A percentile compares a stretch with the other conserved stretches of the same genome.
Evolutionary conservation across 2,888 invertebrate genomes (phyloP).

Genomic region (Cerastis rubricosa): DNA sequence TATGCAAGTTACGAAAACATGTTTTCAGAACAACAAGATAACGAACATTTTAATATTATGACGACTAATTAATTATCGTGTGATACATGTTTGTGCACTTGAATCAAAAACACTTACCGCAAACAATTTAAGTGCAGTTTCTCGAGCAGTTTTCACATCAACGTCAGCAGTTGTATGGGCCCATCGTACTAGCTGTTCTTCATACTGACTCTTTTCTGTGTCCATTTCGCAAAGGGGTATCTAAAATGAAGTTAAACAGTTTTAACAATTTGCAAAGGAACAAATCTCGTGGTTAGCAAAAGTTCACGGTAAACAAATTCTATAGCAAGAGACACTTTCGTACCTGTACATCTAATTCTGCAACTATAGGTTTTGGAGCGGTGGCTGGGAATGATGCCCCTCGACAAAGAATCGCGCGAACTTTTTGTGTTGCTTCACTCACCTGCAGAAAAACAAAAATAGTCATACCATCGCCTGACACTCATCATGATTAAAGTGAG

Average conservation of each 20-base stretch:
- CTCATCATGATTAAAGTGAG: not conserved
- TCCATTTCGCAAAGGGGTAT: slow-evolving; percentile 94
- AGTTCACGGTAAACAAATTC: not conserved
- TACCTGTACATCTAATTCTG: slow-evolving; percentile 93
- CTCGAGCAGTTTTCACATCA: slow-evolving; percentile 93
- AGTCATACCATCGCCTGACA: not conserved
- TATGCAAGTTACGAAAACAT: slow-evolving; percentile 38
- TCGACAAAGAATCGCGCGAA: slow-evolving; percentile 96
- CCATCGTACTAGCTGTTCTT: slow-evolving; percentile 93
- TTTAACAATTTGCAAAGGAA: not conserved
- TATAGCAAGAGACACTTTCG: slow-evolving; percentile 23
- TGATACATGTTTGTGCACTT: slow-evolving; percentile 31
- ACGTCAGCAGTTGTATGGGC: slow-evolving; percentile 91
- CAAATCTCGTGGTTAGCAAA: not conserved
- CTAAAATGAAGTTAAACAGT: slow-evolving; percentile 74
- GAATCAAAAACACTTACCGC: slow-evolving; percentile 92
- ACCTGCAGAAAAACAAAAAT: slow-evolving; percentile 85
- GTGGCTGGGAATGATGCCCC: slow-evolving; percentile 97
- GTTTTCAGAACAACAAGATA: slow-evolving; percentile 34
- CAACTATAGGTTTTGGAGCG: slow-evolving; percentile 95
- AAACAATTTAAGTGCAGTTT: slow-evolving; percentile 97
- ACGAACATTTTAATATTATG: slow-evolving; percentile 10
- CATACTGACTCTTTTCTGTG: slow-evolving; percentile 95
- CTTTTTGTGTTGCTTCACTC: slow-evolving; percentile 94
- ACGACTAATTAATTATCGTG: slow-evolving; percentile 16